Conservation (phyloP, 2,113 vertebrate species). For the Cepphus grylle region DNA sequence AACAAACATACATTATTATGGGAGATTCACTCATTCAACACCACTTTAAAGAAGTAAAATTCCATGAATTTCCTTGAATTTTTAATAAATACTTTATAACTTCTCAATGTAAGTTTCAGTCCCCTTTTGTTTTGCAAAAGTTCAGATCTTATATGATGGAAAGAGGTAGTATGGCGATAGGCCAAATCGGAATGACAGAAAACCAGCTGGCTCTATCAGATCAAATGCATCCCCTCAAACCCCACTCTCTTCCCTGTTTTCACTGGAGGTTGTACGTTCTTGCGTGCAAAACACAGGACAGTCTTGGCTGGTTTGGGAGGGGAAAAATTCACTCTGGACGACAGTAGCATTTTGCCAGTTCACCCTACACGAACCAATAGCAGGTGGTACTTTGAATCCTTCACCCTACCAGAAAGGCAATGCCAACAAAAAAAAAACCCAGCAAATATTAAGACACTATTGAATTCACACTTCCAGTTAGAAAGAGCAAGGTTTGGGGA, state of each 20-base stretch:
- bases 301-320: not conserved
- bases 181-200: not conserved
- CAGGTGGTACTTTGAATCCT: too few species aligned
- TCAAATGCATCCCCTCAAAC: not conserved
- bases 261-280: not conserved
- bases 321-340: not conserved
- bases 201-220: not conserved
- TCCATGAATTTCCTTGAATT: not conserved
- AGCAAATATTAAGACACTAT: too few species aligned
- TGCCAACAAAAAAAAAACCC: too few species aligned
- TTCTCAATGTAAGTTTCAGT: not conserved
- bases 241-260: not conserved
- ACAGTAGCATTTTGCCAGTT: too few species aligned
- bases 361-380: too few species aligned
- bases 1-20: not conserved
- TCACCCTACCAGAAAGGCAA: too few species aligned
- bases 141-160: not conserved
- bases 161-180: not conserved
- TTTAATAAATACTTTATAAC: not conserved
- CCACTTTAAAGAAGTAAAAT: not conserved
- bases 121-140: not conserved
- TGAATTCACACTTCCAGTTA: too few species aligned
- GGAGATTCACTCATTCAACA: not conserved
- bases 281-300: not conserved
- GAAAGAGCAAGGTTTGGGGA: too few species aligned